These are phyloP conservation scores for Phoenicopterus ruber DNA, from an alignment of 2,113 vertebrate species.

Conservation along the genomic window DNA sequence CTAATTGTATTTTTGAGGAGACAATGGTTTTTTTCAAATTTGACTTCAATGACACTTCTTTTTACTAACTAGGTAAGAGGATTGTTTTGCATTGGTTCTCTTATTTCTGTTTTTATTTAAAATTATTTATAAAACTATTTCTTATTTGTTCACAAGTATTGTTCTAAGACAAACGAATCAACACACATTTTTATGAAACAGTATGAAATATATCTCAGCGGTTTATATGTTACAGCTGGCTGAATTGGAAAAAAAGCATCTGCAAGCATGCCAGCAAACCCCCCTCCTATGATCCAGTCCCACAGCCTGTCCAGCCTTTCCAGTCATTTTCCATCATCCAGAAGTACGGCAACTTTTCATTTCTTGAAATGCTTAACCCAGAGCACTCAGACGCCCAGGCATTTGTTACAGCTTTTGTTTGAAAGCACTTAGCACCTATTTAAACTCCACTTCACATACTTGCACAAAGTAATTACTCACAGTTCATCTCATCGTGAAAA, in stretches of 20 bases:
- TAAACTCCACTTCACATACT: neutral
- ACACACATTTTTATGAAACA: neutral
- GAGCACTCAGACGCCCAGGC: neutral
- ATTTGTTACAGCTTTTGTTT: neutral
- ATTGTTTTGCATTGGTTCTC: neutral
- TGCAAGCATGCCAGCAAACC: neutral
- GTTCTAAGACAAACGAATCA: neutral
- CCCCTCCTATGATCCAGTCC: neutral
- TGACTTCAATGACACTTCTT: neutral
- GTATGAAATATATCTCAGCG: neutral
- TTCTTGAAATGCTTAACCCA: neutral
- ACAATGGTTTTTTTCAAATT: neutral
- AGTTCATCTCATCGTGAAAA: neutral
- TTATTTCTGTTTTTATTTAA: neutral
- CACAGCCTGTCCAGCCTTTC: neutral
- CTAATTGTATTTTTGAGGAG: neutral
- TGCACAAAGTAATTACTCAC: neutral
- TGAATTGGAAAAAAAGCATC: neutral
- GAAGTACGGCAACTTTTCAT: neutral
- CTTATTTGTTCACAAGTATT: neutral
- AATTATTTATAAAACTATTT: neutral
- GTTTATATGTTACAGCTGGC: neutral
- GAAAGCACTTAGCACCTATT: neutral
- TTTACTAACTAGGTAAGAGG: neutral
- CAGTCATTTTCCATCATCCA: neutral